Conservation (phyloP, 2,888 invertebrate genomes). For the Pardosa pseudoannulata region DNA sequence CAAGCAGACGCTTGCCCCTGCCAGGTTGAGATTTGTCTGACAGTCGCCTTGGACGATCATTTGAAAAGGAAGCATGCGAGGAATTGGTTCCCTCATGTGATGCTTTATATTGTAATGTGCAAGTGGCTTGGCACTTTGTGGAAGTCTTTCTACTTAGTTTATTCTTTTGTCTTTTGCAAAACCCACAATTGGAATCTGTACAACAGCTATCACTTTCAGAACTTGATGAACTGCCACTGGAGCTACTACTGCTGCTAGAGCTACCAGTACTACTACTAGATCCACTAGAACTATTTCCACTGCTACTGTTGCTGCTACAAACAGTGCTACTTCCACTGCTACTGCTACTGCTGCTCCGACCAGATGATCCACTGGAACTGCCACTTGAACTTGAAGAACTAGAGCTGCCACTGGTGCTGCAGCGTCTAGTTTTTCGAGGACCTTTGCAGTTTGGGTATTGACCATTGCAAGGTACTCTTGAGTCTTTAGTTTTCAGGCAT, state of each 20-base stretch:
- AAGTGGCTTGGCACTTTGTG: conserved; percentile 45
- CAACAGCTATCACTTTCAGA: conserved; percentile 68
- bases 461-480: conserved; percentile 41
- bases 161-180: conserved; percentile 26
- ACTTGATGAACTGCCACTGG: conserved; percentile 39
- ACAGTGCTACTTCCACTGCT: conserved; percentile 52
- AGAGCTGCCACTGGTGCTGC: conserved; percentile 66
- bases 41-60: conserved; percentile 10
- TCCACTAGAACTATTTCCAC: conserved; percentile 51
- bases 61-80: conserved; percentile 29
- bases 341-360: conserved; percentile 48
- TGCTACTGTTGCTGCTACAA: conserved; percentile 46
- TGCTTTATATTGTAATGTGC: conserved; percentile 31
- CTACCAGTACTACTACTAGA: conserved; percentile 36
- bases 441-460: conserved; percentile 40
- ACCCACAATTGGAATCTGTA: conserved; percentile 45
- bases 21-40: conserved; percentile 20
- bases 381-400: conserved; percentile 60
- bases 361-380: conserved; percentile 48
- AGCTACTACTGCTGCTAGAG: conserved; percentile 47
- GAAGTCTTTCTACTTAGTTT: conserved; percentile 16
- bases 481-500: conserved; percentile 59
- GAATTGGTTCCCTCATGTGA: conserved; percentile 25
- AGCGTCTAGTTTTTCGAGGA: conserved; percentile 37
- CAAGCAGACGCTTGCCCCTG: conserved; percentile 18